Evolutionary conservation across 2,888 invertebrate species (phyloP).

Genomic region (Orthonychiurus folsomi): DNA sequence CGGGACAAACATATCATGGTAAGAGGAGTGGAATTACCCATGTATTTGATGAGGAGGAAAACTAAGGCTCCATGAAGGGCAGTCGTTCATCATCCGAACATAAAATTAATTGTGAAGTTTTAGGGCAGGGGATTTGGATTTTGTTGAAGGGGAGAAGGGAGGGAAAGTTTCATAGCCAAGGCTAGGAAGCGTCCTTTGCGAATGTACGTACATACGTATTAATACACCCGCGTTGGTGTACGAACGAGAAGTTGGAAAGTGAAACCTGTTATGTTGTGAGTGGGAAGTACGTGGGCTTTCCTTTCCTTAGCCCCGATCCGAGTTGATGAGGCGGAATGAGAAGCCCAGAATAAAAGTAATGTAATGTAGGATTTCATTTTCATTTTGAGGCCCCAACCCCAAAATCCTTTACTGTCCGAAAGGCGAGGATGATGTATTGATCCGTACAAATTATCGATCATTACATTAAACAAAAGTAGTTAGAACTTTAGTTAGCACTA

Average conservation of each 20-base stretch:
- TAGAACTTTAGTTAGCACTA: neutral
- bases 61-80: too few species aligned
- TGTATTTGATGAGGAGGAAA: too few species aligned
- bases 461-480: conserved; percentile 16
- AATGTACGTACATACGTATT: too few species aligned
- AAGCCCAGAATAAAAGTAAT: neutral
- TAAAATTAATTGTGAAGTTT: too few species aligned
- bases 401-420: conserved; percentile 8
- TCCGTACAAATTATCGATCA: conserved; percentile 17
- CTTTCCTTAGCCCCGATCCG: neutral
- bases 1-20: too few species aligned
- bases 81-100: too few species aligned
- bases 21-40: too few species aligned
- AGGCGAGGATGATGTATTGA: conserved; percentile 13
- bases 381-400: neutral
- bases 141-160: too few species aligned
- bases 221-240: too few species aligned
- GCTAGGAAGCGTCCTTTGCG: too few species aligned
- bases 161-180: too few species aligned
- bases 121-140: too few species aligned
- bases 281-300: neutral
- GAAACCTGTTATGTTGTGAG: neutral
- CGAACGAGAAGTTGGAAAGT: neutral
- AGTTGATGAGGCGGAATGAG: neutral
- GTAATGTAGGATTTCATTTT: conserved; percentile 1